Base-by-base conservation (phyloP, 1,140 invertebrate species). In the Marisa cornuarietis region DNA sequence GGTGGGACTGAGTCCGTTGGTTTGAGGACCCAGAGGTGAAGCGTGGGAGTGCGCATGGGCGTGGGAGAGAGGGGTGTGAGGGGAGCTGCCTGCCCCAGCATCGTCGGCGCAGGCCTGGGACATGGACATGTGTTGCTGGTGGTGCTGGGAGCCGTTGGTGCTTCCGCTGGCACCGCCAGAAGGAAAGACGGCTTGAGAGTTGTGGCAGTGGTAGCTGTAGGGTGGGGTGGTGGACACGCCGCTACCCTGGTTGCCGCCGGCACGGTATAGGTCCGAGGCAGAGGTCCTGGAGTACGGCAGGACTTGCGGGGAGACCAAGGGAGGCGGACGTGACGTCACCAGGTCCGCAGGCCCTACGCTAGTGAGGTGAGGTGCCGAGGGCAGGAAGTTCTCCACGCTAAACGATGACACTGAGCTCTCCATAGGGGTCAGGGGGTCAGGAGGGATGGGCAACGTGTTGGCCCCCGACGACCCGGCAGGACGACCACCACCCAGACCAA, bases 331-430 rank as follows among this genome's bases (percentile, higher is more conserved):
- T 52, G 82, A 83, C 63, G 83, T 76, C 72, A 82, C 83, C 76
- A 85, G 87, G 20, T 82, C 84, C 72, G 83, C 82, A 8, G 83
- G 86, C 77, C 82, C 85, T 51, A 77, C 81, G 42, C 82, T 80
- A 22, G 81, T 66, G 20, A 83, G 76, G 68, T 85, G 86, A 16
- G 79, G 66, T 61, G 83, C 52, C 66, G 85, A 84, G 31, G 86
- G 85, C 82, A 89, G 85, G n/a, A 89, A 82, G 79, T 89, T 89
- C 77, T 89, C 88, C 13, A 89, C 88, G 9, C 85, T 87, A 81
- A 89, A 89, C 71, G 81, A 88, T n/a, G 84, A 83, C n/a, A 83
- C 79, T 0, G 84, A 81, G 22, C 84, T 78, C 42, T 86, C 87
- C 74, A 83, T 73, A 26, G 74, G 71, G 49, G 68, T 75, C 18